Evolutionary conservation across 2,888 invertebrate genomes (phyloP), one percentile per base, ranked within the genome.

Genomic region (Tubulanus polymorphus): DNA sequence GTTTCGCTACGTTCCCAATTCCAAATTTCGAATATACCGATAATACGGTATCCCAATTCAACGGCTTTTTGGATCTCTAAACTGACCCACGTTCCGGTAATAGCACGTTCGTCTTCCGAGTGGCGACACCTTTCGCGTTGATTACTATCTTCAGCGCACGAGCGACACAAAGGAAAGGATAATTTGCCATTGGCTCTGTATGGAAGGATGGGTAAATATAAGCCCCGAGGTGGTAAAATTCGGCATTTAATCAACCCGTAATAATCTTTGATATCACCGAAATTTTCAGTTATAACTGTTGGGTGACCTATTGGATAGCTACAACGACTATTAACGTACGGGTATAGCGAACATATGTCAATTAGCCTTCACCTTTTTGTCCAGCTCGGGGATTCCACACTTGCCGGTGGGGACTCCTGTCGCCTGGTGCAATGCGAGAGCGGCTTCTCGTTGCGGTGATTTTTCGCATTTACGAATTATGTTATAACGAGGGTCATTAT

Each of bases 81-180:
- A 1, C 67, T 63, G 20, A 75, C 70, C 73, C 70, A 79, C 1
- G 74, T 73, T 6, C 78, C 71, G 0, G 28, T 53, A 2, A 76
- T 53, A 3, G 48, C 50, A 47, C 71, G 60, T 10, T 71, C 63
- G 23, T 61, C 59, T 12, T 68, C 59, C 15, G 53, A 60, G 55
- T 79, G 75, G 2, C 18, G 30, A 54, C 78, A 80, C n/a, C n/a
- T n/a, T 2, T 50, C 30, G 2, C 54, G 37, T 37, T 67, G 61
- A 46, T 61, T 56, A 37, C 65, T 37, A 25, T 49, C 60, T 29
- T 74, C 67, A 41, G 30, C 41, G 15, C 41, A 41, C 0, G 62
- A 64, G 8, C 66, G 59, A 63, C 78, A 78, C 2, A 79, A 56
- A 1, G 66, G 58, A 63, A 78, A 79, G 59, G 73, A 65, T n/a